Conservation (phyloP, 2,888 invertebrate genomes). For the Lamellibrachia columna region DNA sequence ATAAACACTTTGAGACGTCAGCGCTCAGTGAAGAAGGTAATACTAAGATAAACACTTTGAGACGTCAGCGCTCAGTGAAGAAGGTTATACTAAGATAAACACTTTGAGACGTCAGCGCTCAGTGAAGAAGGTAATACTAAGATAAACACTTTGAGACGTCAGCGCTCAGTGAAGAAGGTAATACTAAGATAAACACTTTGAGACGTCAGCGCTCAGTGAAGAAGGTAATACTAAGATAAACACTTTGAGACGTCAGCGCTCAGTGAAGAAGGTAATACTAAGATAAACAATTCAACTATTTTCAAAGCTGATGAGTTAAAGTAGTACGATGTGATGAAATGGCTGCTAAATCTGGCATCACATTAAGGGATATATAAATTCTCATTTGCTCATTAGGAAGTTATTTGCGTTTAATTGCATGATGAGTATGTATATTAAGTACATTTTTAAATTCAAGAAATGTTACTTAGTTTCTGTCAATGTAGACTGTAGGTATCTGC, state of each 20-base stretch:
- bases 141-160: slow-evolving; percentile 74
- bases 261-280: slow-evolving; percentile 56
- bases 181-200: slow-evolving; percentile 78
- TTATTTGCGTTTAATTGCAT: too few species aligned
- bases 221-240: slow-evolving; percentile 48
- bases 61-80: slow-evolving; percentile 76
- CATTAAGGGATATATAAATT: too few species aligned
- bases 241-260: slow-evolving; percentile 80
- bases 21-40: slow-evolving; percentile 71
- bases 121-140: slow-evolving; percentile 56
- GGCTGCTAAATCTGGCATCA: too few species aligned
- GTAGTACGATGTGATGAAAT: too few species aligned
- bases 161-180: slow-evolving; percentile 70
- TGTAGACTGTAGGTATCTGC: too few species aligned
- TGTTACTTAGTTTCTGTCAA: too few species aligned
- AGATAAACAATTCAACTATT: too few species aligned
- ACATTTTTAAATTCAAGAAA: too few species aligned
- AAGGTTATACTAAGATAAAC: slow-evolving; percentile 67
- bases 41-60: slow-evolving; percentile 66
- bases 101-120: slow-evolving; percentile 86
- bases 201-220: slow-evolving; percentile 79
- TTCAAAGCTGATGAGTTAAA: too few species aligned
- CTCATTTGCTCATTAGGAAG: too few species aligned
- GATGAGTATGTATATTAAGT: too few species aligned
- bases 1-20: slow-evolving; percentile 87